Evolutionary conservation across 2,888 invertebrate genomes (phyloP), one percentile per base, ranked within the genome.

Genomic region (Shargacucullia verbasci): DNA sequence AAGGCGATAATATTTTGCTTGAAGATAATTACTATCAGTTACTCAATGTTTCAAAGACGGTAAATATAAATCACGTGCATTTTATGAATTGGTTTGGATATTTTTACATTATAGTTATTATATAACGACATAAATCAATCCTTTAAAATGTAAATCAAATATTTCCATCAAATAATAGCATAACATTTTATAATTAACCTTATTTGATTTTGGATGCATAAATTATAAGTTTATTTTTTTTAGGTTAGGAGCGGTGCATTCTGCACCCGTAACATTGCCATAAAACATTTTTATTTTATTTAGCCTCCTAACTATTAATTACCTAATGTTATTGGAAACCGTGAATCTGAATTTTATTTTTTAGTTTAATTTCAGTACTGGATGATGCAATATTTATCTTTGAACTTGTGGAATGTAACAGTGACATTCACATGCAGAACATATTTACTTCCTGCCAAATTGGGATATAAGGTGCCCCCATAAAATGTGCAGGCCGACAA

Each of bases 1-100:
- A 97, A 81, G 95, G 95, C 43, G 96, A 96, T 73, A 96, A 95
- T 79, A 95, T 94, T 86, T 86, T 95, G 60, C 88, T 95, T 58
- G 97, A 97, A 90, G 98, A 98, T 81, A 97, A 98, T 91, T 98
- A 96, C 90, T 98, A 98, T 87, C 96, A 97, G 62, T 96, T 98
- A 88, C 94, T 98, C 50, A 98, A 98, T 94, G 95, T 98, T 64
- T 95, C 97, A 8, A 96, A 95, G 94, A 95, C 97, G 94, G 98
- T 98, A 95, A 95, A 95, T 89, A 88, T 86, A 75, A 70, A 76
- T 82, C 80, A 84, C 83, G 75, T 83, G 79, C 77, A 73, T 67
- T 83, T 70, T 76, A 79, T 74, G 71, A 77, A 68, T 78, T 58
- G 13, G 41, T 53, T 74, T 63, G 27, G 53, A 72, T 78, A 83